These are phyloP conservation scores for Caradrina clavipalpis DNA, from an alignment of 2,888 invertebrate genomes.

Conservation along the genomic window DNA sequence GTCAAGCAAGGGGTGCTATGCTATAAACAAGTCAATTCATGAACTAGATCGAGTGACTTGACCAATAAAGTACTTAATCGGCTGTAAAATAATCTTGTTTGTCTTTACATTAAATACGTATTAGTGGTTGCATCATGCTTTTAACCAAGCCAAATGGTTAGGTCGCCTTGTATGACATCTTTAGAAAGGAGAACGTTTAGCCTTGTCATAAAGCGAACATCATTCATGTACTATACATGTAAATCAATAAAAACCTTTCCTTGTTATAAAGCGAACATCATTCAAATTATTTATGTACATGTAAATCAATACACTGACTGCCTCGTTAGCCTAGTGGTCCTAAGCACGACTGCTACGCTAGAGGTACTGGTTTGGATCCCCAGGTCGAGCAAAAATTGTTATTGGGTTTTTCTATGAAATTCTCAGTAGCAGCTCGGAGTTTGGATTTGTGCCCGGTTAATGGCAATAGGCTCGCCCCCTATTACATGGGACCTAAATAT, in stretches of 20 bases:
- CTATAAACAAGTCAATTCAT: too few species aligned
- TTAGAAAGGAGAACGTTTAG: conserved; percentile 2
- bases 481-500: too few species aligned
- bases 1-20: too few species aligned
- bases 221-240: background rate
- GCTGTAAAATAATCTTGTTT: background rate
- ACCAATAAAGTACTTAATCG: background rate
- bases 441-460: too few species aligned
- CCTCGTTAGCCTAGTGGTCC: too few species aligned
- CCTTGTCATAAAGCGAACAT: background rate
- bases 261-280: background rate
- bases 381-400: too few species aligned
- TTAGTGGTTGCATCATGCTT: conserved; percentile 9
- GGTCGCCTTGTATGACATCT: background rate
- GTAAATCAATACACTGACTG: conserved; percentile 2
- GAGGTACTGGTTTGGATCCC: too few species aligned
- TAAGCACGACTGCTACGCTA: too few species aligned
- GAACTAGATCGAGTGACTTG: background rate
- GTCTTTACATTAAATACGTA: background rate
- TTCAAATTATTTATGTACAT: background rate
- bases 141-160: background rate
- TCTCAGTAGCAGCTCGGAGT: too few species aligned
- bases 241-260: conserved; percentile 6
- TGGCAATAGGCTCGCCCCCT: too few species aligned
- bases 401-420: too few species aligned